A percentile compares a stretch with the other conserved stretches of the same genome.
Evolutionary conservation across 1,140 invertebrate species (phyloP).

Genomic region (Heliconius himera): DNA sequence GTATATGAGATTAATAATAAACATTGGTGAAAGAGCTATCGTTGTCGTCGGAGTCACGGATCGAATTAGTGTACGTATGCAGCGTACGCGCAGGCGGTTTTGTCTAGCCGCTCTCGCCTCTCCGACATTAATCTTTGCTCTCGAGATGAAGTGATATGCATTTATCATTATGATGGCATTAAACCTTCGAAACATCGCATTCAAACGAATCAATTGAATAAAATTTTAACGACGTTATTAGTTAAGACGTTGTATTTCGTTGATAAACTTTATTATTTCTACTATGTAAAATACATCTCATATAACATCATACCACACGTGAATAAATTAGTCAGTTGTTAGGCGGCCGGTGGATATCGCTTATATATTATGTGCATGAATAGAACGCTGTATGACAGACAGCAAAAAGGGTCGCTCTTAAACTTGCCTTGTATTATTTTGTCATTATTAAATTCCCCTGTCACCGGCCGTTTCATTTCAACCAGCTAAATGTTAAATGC

Average conservation of each 20-base stretch:
- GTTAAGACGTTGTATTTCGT: not conserved
- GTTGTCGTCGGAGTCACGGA: constrained; percentile 63
- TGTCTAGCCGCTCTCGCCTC: constrained; percentile 66
- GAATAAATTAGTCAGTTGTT: constrained; percentile 79
- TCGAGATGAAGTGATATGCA: constrained; percentile 77
- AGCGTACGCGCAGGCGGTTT: constrained; percentile 66
- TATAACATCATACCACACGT: constrained; percentile 51
- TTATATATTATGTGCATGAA: constrained; percentile 79
- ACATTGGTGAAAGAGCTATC: constrained; percentile 68
- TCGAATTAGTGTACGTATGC: constrained; percentile 60
- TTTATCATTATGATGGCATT: constrained; percentile 77
- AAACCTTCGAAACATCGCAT: constrained; percentile 67
- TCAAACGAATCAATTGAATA: constrained; percentile 74
- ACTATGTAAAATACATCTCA: constrained; percentile 15
- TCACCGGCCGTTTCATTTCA: constrained; percentile 75
- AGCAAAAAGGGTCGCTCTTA: constrained; percentile 79
- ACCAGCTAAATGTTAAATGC: constrained; percentile 79
- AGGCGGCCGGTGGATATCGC: constrained; percentile 75
- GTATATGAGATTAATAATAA: constrained; percentile 76
- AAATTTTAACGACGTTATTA: constrained; percentile 33
- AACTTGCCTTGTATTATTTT: constrained; percentile 80
- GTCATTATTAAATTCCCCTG: constrained; percentile 81
- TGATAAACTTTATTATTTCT: constrained; percentile 8
- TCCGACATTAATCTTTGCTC: constrained; percentile 73
- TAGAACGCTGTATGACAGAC: constrained; percentile 77